Conservation (phyloP, 2,113 vertebrate genomes). For the Pachypanchax playfairii region DNA sequence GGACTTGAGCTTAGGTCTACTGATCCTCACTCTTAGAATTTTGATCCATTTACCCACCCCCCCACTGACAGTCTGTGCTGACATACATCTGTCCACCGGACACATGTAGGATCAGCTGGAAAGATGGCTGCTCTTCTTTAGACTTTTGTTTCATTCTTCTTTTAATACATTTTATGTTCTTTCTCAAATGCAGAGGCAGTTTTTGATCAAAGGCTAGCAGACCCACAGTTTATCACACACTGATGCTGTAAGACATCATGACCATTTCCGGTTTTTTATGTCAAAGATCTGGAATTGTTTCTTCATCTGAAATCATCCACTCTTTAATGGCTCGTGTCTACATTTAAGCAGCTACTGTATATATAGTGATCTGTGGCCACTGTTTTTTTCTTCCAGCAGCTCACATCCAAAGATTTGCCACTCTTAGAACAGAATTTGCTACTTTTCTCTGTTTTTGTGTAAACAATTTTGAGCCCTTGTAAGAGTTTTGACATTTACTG, state of each 20-base stretch:
- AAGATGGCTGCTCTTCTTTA: too few relatives aligned
- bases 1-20: conserved; percentile 35
- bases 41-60: conserved; percentile 20
- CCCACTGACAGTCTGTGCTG: not conserved
- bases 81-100: conserved; percentile 17
- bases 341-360: too few relatives aligned
- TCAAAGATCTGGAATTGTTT: not conserved
- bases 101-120: conserved; percentile 31
- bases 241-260: too few relatives aligned
- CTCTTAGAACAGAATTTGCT: too few relatives aligned
- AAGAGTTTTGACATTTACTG: too few relatives aligned
- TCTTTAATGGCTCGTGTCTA: too few relatives aligned
- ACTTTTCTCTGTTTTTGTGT: not conserved
- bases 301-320: not conserved
- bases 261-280: not conserved
- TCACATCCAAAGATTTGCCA: too few relatives aligned
- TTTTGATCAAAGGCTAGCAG: not conserved
- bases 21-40: conserved; percentile 45
- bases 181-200: not conserved
- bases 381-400: too few relatives aligned
- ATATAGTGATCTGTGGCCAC: too few relatives aligned
- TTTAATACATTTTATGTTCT: too few relatives aligned
- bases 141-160: too few relatives aligned
- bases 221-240: not conserved
- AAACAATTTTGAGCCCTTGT: too few relatives aligned